phyloP scores from a whole-genome alignment of 1,140 invertebrate genomes.

The Nasonia giraulti region DNA sequence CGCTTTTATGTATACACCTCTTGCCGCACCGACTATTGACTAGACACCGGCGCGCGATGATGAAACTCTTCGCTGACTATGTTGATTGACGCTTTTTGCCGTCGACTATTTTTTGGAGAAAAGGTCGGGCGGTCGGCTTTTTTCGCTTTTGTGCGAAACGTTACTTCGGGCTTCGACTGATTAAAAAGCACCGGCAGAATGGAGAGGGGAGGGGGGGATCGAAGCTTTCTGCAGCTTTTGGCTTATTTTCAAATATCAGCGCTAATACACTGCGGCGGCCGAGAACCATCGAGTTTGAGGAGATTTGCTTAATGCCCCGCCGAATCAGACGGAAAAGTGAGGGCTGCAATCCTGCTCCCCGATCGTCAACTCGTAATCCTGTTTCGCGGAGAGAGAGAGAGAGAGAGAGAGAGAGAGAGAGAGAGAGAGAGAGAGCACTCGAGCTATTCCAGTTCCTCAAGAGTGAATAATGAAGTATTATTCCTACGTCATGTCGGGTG shows the following conservation, averaged over 20 bases:
- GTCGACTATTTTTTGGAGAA: conserved; percentile 11
- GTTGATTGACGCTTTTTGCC: not conserved
- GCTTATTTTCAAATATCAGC: conserved; percentile 35
- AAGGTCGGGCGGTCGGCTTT: not conserved
- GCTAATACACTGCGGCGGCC: not conserved
- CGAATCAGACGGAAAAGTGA: not conserved
- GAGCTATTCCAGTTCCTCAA: not conserved
- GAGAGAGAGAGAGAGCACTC: too few relatives aligned
- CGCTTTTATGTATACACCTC: not conserved
- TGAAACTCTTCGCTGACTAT: not conserved
- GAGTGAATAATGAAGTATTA: too few relatives aligned
- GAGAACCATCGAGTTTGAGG: not conserved
- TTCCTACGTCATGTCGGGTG: too few relatives aligned
- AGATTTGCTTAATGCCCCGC: conserved; percentile 26
- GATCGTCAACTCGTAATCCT: too few relatives aligned
- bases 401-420: too few relatives aligned
- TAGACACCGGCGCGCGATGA: not conserved
- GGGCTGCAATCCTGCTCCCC: too few relatives aligned
- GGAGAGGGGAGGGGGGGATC: not conserved
- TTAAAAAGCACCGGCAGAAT: conserved; percentile 19
- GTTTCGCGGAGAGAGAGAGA: too few relatives aligned
- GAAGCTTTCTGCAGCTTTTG: conserved; percentile 15
- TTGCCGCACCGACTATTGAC: not conserved
- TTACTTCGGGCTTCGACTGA: conserved; percentile 18
- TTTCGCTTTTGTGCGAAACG: conserved; percentile 23